These are phyloP conservation scores for Smutsia temminckii DNA, from an alignment of 2,797 vertebrate species.

Conservation along the genomic window DNA sequence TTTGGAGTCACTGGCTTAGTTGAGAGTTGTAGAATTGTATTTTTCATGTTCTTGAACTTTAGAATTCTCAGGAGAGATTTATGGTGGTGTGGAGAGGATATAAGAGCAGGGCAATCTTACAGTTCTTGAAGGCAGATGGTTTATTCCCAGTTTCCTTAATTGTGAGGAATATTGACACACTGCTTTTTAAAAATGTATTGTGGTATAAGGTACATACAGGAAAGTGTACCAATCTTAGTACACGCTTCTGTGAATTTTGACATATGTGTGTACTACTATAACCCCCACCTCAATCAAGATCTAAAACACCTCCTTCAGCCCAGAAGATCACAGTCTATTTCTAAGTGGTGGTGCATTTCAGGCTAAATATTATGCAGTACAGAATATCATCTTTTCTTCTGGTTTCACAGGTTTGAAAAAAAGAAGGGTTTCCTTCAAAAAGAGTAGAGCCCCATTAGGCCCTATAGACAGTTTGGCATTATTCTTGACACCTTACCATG, in stretches of 20 bases:
- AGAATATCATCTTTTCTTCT: background rate
- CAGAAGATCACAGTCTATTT: background rate
- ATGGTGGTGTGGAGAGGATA: background rate
- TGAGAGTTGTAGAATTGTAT: background rate
- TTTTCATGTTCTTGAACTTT: slow-evolving; percentile 41
- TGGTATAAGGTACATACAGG: background rate
- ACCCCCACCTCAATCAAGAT: background rate
- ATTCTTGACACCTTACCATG: background rate
- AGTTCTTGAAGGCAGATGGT: background rate
- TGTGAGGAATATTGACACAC: background rate
- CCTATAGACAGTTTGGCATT: background rate
- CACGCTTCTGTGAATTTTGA: background rate
- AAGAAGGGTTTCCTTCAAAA: background rate
- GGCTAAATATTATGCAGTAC: background rate
- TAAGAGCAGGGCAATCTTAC: background rate
- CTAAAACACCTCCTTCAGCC: background rate
- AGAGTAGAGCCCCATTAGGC: background rate
- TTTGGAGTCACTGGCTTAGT: background rate
- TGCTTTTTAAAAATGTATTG: background rate
- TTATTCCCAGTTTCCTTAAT: background rate
- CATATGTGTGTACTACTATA: background rate
- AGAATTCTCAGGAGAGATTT: slow-evolving; percentile 13
- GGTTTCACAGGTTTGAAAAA: background rate
- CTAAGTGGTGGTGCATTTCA: background rate
- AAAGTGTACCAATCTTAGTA: background rate